Base-by-base conservation (phyloP, 1,140 invertebrate species). In the Grapholita molesta region DNA sequence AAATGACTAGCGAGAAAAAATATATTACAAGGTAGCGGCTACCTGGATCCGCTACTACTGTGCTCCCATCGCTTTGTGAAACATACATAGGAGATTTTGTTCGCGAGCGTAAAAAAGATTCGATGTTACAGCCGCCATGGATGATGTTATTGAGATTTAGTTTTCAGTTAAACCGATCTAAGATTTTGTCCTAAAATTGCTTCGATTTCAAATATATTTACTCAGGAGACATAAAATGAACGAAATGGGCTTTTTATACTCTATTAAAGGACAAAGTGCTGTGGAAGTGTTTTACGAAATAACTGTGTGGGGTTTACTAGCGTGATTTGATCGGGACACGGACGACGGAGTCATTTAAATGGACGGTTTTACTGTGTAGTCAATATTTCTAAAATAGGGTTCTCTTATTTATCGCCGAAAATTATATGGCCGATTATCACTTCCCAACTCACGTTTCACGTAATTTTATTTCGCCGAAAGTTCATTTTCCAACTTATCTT, bases 201-300 rank as follows among this genome's bases (percentile, higher is more conserved):
- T 76, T 78, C 72, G 74, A 78, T 78, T 78, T 74, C 69, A 76
- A 75, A 80, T 75, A 80, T 80, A 80, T 77, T 77, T 78, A 78
- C 76, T 78, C 72, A 73, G 73, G 69, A 68, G 71, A 75, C 73
- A 73, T 78, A 78, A 75, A 78, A 77, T 73, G 71, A 77, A 75
- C 12, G 55, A 25, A 61, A 61, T 61, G 55, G 28, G 55, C 15
- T 61, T 61, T 61, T 61, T 61, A 61, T 61, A 61, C 55, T 61
- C 55, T 61, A 61, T 61, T 61, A 61, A 61, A 61, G 55, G 55
- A 61, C 55, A 61, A 61, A 61, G 55, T 28, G 24, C 55, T 28
- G 55, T 25, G 55, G 55, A 30, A 61, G 55, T 61, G 55, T 61
- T 61, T 61, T 61, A 61, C 9, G 55, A 18, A 61, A 28, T 61